Percentiles rank a stretch among this genome's conserved stretches.
Evolutionary conservation across 2,113 vertebrate species (phyloP).

Genomic region (Oenanthe melanoleuca): DNA sequence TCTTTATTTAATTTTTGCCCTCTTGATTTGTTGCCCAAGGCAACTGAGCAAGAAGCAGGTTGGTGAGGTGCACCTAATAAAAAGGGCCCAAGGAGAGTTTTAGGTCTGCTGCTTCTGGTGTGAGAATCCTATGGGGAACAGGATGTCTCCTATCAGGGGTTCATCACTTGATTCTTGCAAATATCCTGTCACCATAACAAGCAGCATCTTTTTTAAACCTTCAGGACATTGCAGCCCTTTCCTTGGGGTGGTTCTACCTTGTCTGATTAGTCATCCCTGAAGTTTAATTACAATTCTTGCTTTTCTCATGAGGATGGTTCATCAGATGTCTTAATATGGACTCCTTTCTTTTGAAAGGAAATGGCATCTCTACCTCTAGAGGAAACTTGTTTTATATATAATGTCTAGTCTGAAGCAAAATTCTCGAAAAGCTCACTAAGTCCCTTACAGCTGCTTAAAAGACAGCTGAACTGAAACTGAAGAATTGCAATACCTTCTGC

Average conservation of each 20-base stretch:
- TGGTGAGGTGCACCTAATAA: background rate
- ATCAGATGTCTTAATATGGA: conserved; percentile 46
- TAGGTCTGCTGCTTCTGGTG: background rate
- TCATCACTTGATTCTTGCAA: background rate
- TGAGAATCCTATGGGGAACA: background rate
- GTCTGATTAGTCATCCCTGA: background rate
- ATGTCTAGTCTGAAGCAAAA: background rate
- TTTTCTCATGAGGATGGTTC: background rate
- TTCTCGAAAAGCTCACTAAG: background rate
- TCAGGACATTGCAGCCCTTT: background rate
- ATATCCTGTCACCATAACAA: background rate
- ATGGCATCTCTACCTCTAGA: conserved; percentile 25
- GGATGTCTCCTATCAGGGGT: background rate
- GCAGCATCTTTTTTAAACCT: background rate
- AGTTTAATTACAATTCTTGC: background rate
- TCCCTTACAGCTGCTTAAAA: background rate
- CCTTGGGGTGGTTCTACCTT: background rate
- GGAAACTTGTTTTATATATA: background rate
- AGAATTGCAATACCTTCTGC: background rate
- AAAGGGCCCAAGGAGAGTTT: background rate
- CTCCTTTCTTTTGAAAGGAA: conserved; percentile 14
- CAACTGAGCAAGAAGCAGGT: background rate
- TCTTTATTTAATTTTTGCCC: background rate
- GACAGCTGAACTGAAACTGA: background rate
- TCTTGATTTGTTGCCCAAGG: background rate